Evolutionary conservation across 2,113 vertebrate genomes (phyloP), one percentile per base, ranked within the genome.

Genomic region (Melanocharis versteri): DNA sequence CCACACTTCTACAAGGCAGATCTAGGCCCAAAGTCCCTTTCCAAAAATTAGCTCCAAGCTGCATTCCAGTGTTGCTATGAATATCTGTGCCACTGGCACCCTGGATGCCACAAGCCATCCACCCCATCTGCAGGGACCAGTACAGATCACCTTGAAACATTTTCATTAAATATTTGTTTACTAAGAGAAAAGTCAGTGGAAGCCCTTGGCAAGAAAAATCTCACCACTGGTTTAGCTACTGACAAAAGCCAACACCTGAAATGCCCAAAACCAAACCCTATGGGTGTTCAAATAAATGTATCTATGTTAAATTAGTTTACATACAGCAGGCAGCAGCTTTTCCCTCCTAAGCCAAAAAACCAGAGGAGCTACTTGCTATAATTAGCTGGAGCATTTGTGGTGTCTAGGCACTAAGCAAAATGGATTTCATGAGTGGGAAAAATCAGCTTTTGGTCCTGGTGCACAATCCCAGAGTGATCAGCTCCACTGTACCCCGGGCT

Each of bases 61-160:
- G 83, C 90, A 96, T 97, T 97, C 90, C 97, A 92, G 48, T 20
- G 61, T n/a, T 64, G 83, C 90, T 87, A 47, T 71, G 94, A 97
- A 96, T 13, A 72, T 30, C 53, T 44, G 81, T 48, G 88, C 95
- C 84, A 84, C 81, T 65, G 90, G 77, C 92, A 91, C 31, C 76
- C 71, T 9, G 5, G 86, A 86, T n/a, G 65, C 89, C 80, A 88
- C 1, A 6, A 56, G 87, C 57, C 93, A 65, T 47, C 54, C 90
- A 91, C 72, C 95, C 89, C 89, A 72, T 64, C 26, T 45, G 85
- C 33, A 91, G 28, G 66, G 71, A 31, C 45, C 1, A 6, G 39
- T 70, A 91, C 7, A 83, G 60, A 78, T 68, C 75, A 80, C 37
- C 48, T 75, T 31, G 45, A 82, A 69, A 78, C 17, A 6, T 53